These are phyloP conservation scores for Ophion slaviceki DNA, from an alignment of 2,888 invertebrate genomes.

Conservation along the genomic window DNA sequence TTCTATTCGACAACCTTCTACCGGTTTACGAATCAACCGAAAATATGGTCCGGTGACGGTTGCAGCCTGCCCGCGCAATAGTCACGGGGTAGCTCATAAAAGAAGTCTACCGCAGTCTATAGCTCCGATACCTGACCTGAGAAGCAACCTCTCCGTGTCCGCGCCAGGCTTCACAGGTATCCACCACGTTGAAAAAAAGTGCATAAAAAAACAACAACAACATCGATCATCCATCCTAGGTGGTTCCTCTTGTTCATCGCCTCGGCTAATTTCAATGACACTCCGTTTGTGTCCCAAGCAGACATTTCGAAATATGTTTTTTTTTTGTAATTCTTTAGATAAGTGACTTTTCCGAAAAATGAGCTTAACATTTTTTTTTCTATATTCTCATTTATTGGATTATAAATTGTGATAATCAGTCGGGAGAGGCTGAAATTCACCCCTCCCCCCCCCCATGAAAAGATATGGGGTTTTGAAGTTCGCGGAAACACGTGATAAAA, in stretches of 20 bases:
- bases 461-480: no score
- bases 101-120: constrained; percentile 93
- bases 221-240: constrained; percentile 72
- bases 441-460: no score
- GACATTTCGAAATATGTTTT: constrained; percentile 30
- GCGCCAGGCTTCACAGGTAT: constrained; percentile 85
- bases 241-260: constrained; percentile 75
- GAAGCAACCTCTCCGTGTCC: constrained; percentile 86
- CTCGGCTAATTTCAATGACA: constrained; percentile 63
- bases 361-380: no score
- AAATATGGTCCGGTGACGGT: constrained; percentile 79
- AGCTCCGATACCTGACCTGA: constrained; percentile 94
- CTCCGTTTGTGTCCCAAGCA: constrained; percentile 36
- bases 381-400: no score
- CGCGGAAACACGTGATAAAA: no score
- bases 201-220: constrained; percentile 70
- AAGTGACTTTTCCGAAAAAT: no score
- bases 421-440: no score
- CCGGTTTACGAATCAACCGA: constrained; percentile 77
- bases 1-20: constrained; percentile 80
- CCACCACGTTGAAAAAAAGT: constrained; percentile 82
- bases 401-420: no score
- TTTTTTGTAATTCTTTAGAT: not conserved
- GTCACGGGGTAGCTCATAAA: constrained; percentile 93
- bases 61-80: constrained; percentile 89